phyloP scores from a whole-genome alignment of 1,140 invertebrate genomes.

The Sitophilus oryzae region DNA sequence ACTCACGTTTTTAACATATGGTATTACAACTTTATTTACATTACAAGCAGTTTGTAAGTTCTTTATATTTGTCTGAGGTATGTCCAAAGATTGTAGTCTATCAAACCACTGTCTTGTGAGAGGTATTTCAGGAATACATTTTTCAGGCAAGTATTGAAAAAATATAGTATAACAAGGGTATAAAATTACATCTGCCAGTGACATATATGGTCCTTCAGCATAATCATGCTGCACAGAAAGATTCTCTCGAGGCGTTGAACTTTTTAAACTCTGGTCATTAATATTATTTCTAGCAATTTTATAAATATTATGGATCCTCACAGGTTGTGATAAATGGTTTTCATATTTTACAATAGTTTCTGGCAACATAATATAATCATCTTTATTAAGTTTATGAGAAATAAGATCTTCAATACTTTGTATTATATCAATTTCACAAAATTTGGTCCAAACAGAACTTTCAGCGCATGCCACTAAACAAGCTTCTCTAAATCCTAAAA shows the following conservation, averaged over 20 bases:
- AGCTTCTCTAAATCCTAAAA: constrained; percentile 70
- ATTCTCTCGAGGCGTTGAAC: constrained; percentile 46
- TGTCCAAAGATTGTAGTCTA: constrained; percentile 42
- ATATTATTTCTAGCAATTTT: constrained; percentile 61
- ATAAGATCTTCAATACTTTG: constrained; percentile 47
- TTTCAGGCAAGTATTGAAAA: constrained; percentile 47
- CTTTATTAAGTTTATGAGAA: constrained; percentile 17
- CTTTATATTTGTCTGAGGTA: constrained; percentile 18
- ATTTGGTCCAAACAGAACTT: constrained; percentile 84
- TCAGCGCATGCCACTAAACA: constrained; percentile 78
- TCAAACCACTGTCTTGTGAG: constrained; percentile 62
- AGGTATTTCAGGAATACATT: constrained; percentile 51
- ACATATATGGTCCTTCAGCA: constrained; percentile 77
- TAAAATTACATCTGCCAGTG: constrained; percentile 78
- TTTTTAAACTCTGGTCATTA: constrained; percentile 48
- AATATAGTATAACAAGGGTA: constrained; percentile 65
- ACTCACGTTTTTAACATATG: constrained; percentile 50
- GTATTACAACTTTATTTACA: constrained; percentile 32
- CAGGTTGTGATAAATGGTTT: constrained; percentile 76
- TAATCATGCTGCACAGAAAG: constrained; percentile 62
- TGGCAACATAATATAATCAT: constrained; percentile 47
- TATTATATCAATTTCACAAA: constrained; percentile 81
- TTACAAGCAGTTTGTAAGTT: constrained; percentile 2
- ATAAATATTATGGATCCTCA: constrained; percentile 80
- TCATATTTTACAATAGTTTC: constrained; percentile 69